Evolutionary conservation across 2,797 vertebrate genomes (phyloP).

Genomic region (Chaunax sp.): DNA sequence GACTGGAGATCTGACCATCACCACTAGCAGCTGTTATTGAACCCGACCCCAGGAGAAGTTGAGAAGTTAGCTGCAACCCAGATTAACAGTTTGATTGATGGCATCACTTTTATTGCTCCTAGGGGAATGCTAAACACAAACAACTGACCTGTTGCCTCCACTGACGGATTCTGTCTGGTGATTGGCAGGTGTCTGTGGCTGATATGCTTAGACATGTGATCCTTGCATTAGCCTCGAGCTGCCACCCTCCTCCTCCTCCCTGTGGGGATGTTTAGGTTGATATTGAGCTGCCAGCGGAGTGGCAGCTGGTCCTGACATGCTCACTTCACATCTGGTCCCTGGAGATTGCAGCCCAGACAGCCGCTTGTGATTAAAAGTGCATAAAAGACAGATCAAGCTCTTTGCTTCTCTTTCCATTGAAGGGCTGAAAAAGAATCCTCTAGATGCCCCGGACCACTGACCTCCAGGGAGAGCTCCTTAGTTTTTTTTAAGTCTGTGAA

Average conservation of each 20-base stretch:
- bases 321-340: conserved; percentile 69
- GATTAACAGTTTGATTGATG: conserved; percentile 57
- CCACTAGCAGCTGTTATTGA: conserved; percentile 40
- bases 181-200: conserved; percentile 71
- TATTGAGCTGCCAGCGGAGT: conserved; percentile 63
- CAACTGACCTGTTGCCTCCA: conserved; percentile 51
- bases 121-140: conserved; percentile 53
- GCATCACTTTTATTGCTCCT: conserved; percentile 44
- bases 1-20: conserved; percentile 60
- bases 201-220: conserved; percentile 62
- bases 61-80: conserved; percentile 39
- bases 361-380: conserved; percentile 73
- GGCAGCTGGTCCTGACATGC: conserved; percentile 59
- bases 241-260: conserved; percentile 16
- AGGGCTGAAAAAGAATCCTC: conserved; percentile 41
- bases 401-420: conserved; percentile 30
- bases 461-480: conserved; percentile 11
- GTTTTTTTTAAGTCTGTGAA: conserved; percentile 29
- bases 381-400: conserved; percentile 64
- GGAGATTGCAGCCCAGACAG: conserved; percentile 58
- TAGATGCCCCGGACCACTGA: not conserved
- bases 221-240: conserved; percentile 45
- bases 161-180: conserved; percentile 38
- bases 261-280: conserved; percentile 62
- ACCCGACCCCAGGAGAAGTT: conserved; percentile 38